Evolutionary conservation across 2,888 invertebrate genomes (phyloP).

Genomic region (Tiphia femorata): DNA sequence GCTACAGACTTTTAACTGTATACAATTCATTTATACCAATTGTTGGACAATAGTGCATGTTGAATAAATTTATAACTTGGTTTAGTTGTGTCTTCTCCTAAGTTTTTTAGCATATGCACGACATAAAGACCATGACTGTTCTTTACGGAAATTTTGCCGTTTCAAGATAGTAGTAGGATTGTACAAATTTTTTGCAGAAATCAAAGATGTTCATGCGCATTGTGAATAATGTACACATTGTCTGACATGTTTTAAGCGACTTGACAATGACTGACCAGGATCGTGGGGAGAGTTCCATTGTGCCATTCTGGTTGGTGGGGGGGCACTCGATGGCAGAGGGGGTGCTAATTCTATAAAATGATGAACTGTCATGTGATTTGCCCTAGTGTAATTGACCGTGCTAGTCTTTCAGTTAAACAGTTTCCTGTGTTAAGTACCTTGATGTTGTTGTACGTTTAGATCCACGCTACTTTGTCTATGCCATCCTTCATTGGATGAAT

Average conservation of each 20-base stretch:
- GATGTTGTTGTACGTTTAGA: slow-evolving; percentile 49
- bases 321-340: slow-evolving; percentile 73
- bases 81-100: too few relatives aligned
- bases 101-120: too few relatives aligned
- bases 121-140: too few relatives aligned
- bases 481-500: slow-evolving; percentile 58
- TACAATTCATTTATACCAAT: too few relatives aligned
- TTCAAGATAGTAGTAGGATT: too few relatives aligned
- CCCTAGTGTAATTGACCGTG: too few relatives aligned
- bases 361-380: slow-evolving; percentile 40
- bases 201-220: neutral
- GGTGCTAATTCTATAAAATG: slow-evolving; percentile 73
- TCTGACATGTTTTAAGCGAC: slow-evolving; percentile 27
- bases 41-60: too few relatives aligned
- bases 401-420: too few relatives aligned
- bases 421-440: slow-evolving; percentile 49
- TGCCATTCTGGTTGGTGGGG: slow-evolving; percentile 68
- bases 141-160: too few relatives aligned
- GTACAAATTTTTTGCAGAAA: neutral
- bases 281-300: slow-evolving; percentile 63
- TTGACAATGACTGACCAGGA: slow-evolving; percentile 62
- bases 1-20: too few relatives aligned
- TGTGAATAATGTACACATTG: neutral
- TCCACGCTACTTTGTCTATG: slow-evolving; percentile 59
- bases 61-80: too few relatives aligned